These are phyloP conservation scores for Mastacembelus armatus DNA, from an alignment of 2,797 vertebrate genomes.

Conservation along the genomic window DNA sequence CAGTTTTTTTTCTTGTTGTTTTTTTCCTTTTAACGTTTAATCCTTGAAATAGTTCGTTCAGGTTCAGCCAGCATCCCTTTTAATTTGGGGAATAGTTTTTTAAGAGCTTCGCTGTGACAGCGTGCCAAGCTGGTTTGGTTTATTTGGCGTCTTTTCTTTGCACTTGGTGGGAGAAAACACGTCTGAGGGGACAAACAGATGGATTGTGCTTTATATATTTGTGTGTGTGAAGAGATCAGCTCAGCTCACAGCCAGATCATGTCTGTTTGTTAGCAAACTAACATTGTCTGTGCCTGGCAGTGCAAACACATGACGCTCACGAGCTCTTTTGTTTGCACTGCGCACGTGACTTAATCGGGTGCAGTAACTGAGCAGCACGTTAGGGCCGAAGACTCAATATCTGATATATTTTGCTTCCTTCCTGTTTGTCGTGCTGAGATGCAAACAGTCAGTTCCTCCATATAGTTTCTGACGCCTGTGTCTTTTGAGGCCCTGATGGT, in stretches of 20 bases:
- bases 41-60: constrained; percentile 30
- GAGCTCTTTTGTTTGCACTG: constrained; percentile 21
- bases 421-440: too few species aligned
- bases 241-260: constrained; percentile 26
- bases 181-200: constrained; percentile 61
- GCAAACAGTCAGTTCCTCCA: too few species aligned
- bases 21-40: constrained; percentile 13
- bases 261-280: constrained; percentile 48
- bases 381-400: not conserved
- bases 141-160: constrained; percentile 20
- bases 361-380: not conserved
- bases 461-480: too few species aligned
- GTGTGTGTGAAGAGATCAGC: constrained; percentile 37
- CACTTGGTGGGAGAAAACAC: constrained; percentile 33
- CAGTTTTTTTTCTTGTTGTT: constrained; percentile 18
- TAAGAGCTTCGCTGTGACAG: constrained; percentile 34
- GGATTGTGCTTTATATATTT: constrained; percentile 52
- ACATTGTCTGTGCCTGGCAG: constrained; percentile 16
- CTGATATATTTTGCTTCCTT: too few species aligned
- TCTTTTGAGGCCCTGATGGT: too few species aligned
- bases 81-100: constrained; percentile 66
- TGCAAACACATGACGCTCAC: constrained; percentile 24
- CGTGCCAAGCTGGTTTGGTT: constrained; percentile 24
- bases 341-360: not conserved
- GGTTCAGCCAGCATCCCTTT: constrained; percentile 49